Percentiles rank a stretch among this genome's conserved stretches.
phyloP scores from a whole-genome alignment of 2,888 invertebrate species.

The Drosophila infuscata region DNA sequence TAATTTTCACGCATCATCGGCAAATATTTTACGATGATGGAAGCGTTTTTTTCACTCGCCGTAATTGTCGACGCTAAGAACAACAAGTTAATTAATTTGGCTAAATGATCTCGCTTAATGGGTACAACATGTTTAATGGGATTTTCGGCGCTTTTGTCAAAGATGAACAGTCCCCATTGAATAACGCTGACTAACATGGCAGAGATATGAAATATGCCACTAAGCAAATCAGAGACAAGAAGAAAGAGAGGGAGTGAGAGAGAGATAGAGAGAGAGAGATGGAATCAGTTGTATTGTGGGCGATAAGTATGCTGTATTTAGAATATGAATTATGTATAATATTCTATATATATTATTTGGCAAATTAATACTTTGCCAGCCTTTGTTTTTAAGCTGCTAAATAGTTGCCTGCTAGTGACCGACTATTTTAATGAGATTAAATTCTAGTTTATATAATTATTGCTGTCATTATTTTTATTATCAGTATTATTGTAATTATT shows the following conservation, averaged over 20 bases:
- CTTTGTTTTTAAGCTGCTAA: background rate
- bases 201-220: background rate
- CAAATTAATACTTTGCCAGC: background rate
- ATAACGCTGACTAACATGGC: constrained; percentile 18
- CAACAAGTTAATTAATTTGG: constrained; percentile 80
- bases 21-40: constrained; percentile 77
- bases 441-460: background rate
- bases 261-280: background rate
- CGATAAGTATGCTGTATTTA: constrained; percentile 1
- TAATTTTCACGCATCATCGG: constrained; percentile 78
- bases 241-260: background rate
- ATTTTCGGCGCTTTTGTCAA: constrained; percentile 73
- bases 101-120: constrained; percentile 77
- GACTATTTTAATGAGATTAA: background rate
- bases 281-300: background rate
- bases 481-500: background rate
- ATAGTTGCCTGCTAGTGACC: background rate
- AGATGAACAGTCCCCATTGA: constrained; percentile 18
- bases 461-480: background rate
- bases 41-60: constrained; percentile 79
- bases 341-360: background rate
- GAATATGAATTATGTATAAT: background rate
- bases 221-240: background rate
- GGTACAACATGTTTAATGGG: constrained; percentile 79
- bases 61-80: constrained; percentile 78